These are phyloP conservation scores for Chinchilla lanigera DNA, from an alignment of 2,113 vertebrate species.

Conservation along the genomic window DNA sequence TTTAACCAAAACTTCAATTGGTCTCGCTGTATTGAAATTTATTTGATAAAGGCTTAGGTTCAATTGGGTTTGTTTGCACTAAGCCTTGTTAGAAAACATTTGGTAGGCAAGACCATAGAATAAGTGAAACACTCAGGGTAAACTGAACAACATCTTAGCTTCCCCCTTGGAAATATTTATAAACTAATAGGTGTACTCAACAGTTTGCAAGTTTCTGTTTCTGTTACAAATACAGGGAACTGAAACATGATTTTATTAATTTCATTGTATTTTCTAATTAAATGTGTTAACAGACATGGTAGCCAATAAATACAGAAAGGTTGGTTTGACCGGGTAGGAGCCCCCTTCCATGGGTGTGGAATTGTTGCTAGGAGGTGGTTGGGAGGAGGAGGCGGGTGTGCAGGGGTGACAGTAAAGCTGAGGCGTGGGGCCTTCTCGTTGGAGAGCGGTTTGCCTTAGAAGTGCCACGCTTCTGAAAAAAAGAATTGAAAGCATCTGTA, in stretches of 20 bases:
- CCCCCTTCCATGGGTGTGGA: neutral
- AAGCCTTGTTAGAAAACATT: constrained; percentile 56
- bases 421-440: neutral
- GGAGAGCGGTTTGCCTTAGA: neutral
- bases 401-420: neutral
- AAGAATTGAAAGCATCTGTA: neutral
- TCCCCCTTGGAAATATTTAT: neutral
- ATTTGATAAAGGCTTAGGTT: constrained; percentile 9
- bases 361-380: neutral
- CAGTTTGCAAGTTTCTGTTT: neutral
- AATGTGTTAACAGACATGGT: constrained; percentile 22
- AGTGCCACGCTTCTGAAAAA: neutral
- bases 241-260: constrained; percentile 39
- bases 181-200: neutral
- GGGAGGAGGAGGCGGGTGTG: neutral
- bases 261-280: neutral
- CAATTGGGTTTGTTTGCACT: constrained; percentile 7
- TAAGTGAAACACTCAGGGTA: neutral
- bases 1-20: constrained; percentile 10
- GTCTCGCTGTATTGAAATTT: constrained; percentile 1
- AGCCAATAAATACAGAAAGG: constrained; percentile 8
- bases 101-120: constrained; percentile 17
- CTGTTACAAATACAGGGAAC: neutral
- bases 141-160: neutral
- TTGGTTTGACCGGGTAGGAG: neutral